These are phyloP conservation scores for Eupithecia dodoneata DNA, from an alignment of 2,888 invertebrate genomes.

Conservation along the genomic window DNA sequence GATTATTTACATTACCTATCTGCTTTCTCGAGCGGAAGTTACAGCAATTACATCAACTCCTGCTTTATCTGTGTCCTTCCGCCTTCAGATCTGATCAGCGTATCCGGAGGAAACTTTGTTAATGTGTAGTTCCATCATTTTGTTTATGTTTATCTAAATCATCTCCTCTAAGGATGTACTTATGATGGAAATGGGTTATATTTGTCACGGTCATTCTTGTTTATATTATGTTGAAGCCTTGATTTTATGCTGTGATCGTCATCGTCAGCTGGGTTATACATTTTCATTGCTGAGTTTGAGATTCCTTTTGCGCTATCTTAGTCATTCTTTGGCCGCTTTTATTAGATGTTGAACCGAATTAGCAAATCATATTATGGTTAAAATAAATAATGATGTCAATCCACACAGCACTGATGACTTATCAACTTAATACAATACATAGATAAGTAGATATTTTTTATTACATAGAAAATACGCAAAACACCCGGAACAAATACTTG, in stretches of 20 bases:
- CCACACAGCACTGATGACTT: too few species aligned
- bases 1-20: not conserved
- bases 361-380: too few species aligned
- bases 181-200: not conserved
- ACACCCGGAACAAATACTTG: too few species aligned
- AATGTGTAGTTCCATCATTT: conserved; percentile 5
- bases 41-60: conserved; percentile 13
- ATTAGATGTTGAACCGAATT: not conserved
- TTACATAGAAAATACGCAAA: too few species aligned
- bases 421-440: too few species aligned
- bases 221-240: not conserved
- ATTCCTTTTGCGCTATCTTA: not conserved
- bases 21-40: conserved; percentile 16
- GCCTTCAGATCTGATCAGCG: conserved; percentile 22
- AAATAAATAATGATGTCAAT: too few species aligned
- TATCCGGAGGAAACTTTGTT: conserved; percentile 19
- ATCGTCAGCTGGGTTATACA: not conserved
- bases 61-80: conserved; percentile 14
- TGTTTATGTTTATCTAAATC: conserved; percentile 7
- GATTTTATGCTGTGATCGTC: not conserved
- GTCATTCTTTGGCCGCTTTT: not conserved
- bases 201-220: not conserved
- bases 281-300: not conserved
- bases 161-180: not conserved
- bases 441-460: too few species aligned